Conservation (phyloP, 1,140 invertebrate species). For the Latrodectus geometricus region DNA sequence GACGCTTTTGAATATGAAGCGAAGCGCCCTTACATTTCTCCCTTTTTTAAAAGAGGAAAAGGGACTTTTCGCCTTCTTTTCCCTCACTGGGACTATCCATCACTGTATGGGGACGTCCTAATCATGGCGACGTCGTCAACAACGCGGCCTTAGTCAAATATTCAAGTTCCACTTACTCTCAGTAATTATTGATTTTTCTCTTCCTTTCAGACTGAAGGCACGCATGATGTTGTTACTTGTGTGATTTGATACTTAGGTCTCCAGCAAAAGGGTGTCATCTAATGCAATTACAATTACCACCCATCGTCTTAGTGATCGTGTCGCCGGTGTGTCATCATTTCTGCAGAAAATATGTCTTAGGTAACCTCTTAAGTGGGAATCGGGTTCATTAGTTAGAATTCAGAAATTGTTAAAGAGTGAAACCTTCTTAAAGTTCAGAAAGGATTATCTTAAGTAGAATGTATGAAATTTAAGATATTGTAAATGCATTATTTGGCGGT, state of each 20-base stretch:
- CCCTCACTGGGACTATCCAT: constrained; percentile 48
- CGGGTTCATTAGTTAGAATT: no score
- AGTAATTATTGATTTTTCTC: constrained; percentile 57
- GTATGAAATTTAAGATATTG: no score
- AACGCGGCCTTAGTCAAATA: constrained; percentile 29
- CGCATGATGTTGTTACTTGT: not conserved
- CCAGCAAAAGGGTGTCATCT: not conserved
- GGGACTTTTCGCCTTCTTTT: constrained; percentile 1
- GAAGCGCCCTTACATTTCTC: no score
- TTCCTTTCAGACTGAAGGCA: no score
- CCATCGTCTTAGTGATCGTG: not conserved
- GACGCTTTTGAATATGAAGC: constrained; percentile 44
- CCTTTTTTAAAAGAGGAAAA: constrained; percentile 26
- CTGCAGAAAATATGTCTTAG: not conserved
- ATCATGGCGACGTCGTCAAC: constrained; percentile 38
- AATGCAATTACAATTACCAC: constrained; percentile 47
- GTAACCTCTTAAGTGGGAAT: no score
- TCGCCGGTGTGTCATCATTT: not conserved
- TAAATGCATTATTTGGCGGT: no score
- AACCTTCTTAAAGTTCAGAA: no score
- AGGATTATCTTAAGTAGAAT: no score
- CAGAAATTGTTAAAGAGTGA: no score
- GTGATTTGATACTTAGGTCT: constrained; percentile 40
- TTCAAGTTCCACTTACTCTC: constrained; percentile 44
- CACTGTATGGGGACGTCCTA: constrained; percentile 24